phyloP scores from a whole-genome alignment of 2,888 invertebrate genomes.

The Autographa pulchrina region DNA sequence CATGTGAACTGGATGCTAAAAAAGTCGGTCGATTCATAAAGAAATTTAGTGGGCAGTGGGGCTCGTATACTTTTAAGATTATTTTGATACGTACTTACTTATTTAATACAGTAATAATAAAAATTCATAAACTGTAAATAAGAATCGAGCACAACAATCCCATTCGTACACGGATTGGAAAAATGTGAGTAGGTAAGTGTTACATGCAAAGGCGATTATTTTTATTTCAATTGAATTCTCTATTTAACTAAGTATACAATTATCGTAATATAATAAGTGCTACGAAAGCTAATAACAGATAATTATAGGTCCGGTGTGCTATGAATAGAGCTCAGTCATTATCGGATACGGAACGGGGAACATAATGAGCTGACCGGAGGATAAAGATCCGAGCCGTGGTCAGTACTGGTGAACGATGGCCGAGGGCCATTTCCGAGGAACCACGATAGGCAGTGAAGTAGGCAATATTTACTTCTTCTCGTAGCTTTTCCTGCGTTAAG shows the following conservation, averaged over 20 bases:
- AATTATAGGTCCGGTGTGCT: slow-evolving; percentile 45
- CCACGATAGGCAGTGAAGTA: slow-evolving; percentile 16
- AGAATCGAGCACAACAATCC: not conserved
- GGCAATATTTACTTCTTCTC: slow-evolving; percentile 27
- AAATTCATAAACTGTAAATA: slow-evolving; percentile 2
- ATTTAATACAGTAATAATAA: not conserved
- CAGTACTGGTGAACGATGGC: slow-evolving; percentile 21
- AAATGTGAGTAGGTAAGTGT: not conserved
- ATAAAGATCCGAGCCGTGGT: slow-evolving; percentile 35
- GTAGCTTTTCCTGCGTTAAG: too few species aligned
- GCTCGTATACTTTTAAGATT: not conserved
- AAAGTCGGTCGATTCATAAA: slow-evolving; percentile 30
- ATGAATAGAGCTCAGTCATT: slow-evolving; percentile 58
- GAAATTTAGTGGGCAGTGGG: not conserved
- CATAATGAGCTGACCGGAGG: slow-evolving; percentile 40
- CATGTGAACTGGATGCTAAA: slow-evolving; percentile 22
- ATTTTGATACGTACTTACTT: not conserved
- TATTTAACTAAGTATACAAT: slow-evolving; percentile 5
- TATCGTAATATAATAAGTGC: slow-evolving; percentile 26
- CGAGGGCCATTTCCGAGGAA: slow-evolving; percentile 25
- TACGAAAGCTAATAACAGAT: slow-evolving; percentile 45
- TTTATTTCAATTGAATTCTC: slow-evolving; percentile 14
- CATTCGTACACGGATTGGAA: slow-evolving; percentile 9
- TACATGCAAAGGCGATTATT: not conserved
- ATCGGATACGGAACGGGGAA: slow-evolving; percentile 46